These are phyloP conservation scores for Sminthurinus aureus DNA, from an alignment of 2,888 invertebrate genomes.

Conservation along the genomic window DNA sequence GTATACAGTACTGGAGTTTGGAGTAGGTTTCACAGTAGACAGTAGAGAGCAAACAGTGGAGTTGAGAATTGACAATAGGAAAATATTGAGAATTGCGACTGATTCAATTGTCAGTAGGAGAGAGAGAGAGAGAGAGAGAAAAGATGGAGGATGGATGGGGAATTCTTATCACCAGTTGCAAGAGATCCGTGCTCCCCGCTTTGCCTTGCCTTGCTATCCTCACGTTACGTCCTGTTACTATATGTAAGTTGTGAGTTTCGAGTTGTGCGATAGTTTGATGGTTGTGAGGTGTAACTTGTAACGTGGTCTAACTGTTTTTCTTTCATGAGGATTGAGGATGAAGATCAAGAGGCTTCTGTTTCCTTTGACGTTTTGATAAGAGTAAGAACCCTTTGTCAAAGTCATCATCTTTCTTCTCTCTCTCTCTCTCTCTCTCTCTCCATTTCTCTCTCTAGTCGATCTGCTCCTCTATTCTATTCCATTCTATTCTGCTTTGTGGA, in stretches of 20 bases:
- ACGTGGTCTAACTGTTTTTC: conserved; percentile 45
- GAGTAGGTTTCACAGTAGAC: no score
- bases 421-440: conserved; percentile 53
- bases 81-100: not conserved
- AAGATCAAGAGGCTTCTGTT: conserved; percentile 56
- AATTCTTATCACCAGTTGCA: conserved; percentile 45
- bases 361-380: conserved; percentile 58
- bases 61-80: not conserved
- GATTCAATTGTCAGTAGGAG: not conserved
- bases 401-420: conserved; percentile 55
- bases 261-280: no score
- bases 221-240: no score
- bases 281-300: conserved; percentile 41
- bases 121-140: conserved; percentile 5
- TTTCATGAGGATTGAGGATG: conserved; percentile 40
- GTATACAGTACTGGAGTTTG: no score
- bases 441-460: conserved; percentile 17
- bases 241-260: not conserved
- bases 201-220: no score
- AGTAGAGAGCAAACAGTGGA: no score
- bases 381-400: conserved; percentile 59
- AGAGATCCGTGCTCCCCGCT: no score
- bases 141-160: conserved; percentile 46
- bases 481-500: not conserved
- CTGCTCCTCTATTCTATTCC: no score